These are phyloP conservation scores for Hirundo rustica DNA, from an alignment of 2,797 vertebrate genomes.

Conservation along the genomic window DNA sequence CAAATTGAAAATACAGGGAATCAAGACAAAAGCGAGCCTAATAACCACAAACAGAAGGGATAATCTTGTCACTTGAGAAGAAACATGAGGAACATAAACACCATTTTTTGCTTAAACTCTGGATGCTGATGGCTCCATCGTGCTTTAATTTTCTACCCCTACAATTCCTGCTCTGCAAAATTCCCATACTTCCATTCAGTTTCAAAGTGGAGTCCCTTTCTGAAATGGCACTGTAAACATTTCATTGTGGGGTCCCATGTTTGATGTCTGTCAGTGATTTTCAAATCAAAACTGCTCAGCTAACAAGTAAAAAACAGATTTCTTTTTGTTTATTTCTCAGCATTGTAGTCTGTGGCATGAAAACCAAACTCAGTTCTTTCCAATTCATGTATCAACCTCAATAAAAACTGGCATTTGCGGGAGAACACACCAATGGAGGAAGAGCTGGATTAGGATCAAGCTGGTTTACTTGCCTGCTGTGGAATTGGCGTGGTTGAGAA, in stretches of 20 bases:
- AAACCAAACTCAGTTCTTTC: neutral
- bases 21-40: conserved; percentile 46
- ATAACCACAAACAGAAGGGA: conserved; percentile 58
- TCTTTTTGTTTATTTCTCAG: conserved; percentile 44
- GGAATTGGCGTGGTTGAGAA: fast-evolving
- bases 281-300: conserved; percentile 47
- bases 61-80: conserved; percentile 52
- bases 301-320: conserved; percentile 47
- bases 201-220: conserved; percentile 46
- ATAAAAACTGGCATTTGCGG: neutral
- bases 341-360: neutral
- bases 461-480: neutral
- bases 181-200: conserved; percentile 45
- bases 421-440: neutral
- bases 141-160: conserved; percentile 62
- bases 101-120: conserved; percentile 23
- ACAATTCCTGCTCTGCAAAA: conserved; percentile 10
- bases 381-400: neutral
- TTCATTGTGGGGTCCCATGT: conserved; percentile 43
- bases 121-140: conserved; percentile 13
- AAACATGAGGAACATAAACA: conserved; percentile 60
- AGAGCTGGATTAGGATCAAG: neutral
- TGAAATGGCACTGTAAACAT: conserved; percentile 51
- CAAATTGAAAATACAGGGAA: conserved; percentile 39
- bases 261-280: conserved; percentile 51